Percentiles rank a stretch among this genome's conserved stretches.
These are phyloP conservation scores for Alentia gelatinosa DNA, from an alignment of 2,888 invertebrate species.

Conservation along the genomic window DNA sequence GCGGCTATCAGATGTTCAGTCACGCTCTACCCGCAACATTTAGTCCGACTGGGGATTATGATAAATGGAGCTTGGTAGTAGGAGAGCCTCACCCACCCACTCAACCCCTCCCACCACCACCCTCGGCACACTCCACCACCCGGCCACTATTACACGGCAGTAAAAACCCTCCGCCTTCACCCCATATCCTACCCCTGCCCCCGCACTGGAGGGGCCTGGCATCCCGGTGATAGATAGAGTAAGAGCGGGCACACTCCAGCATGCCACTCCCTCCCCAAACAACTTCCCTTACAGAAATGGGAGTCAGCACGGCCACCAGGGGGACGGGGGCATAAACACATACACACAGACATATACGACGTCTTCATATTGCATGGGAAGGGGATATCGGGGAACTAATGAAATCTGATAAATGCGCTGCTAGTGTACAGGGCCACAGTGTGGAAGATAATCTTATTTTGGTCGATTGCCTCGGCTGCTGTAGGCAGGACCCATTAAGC, in stretches of 20 bases:
- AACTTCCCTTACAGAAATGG: background rate
- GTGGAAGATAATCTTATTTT: slow-evolving; percentile 1
- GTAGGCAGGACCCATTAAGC: background rate
- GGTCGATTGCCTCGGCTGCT: background rate
- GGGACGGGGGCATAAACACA: background rate
- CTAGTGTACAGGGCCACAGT: background rate
- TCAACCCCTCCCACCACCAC: background rate
- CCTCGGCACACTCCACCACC: too few species aligned
- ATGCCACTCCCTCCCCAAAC: background rate
- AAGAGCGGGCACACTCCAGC: background rate
- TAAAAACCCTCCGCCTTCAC: background rate
- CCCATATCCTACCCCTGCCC: background rate
- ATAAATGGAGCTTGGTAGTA: background rate
- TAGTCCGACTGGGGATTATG: slow-evolving; percentile 1
- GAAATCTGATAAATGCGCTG: background rate
- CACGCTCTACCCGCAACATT: slow-evolving; percentile 3
- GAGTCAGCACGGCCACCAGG: background rate
- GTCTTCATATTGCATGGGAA: background rate
- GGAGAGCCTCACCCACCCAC: background rate
- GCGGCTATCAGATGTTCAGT: slow-evolving; percentile 10
- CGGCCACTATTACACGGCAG: too few species aligned
- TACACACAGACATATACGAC: background rate
- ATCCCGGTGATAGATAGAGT: background rate
- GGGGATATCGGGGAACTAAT: background rate
- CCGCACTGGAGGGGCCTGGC: too few species aligned